These are phyloP conservation scores for Orchesella flavescens DNA, from an alignment of 2,888 invertebrate species.

Conservation along the genomic window DNA sequence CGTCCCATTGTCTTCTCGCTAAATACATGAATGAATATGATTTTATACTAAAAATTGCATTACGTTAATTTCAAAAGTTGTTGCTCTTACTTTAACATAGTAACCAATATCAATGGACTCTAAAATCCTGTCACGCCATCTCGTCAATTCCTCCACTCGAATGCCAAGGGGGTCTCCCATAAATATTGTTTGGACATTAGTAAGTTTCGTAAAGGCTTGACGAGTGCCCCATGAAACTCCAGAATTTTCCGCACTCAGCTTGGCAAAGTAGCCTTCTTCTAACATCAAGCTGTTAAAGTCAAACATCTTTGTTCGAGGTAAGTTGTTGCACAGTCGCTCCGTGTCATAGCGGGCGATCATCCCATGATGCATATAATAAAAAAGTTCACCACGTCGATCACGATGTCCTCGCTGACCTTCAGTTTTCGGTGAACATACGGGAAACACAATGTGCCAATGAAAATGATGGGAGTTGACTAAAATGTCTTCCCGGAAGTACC, in stretches of 20 bases:
- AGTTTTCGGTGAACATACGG: slow-evolving; percentile 73
- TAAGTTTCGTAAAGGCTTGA: slow-evolving; percentile 62
- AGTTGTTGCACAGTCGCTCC: slow-evolving; percentile 83
- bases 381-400: slow-evolving; percentile 86
- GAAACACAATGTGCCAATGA: slow-evolving; percentile 94
- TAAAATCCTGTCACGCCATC: slow-evolving; percentile 84
- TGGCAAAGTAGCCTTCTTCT: slow-evolving; percentile 87
- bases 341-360: slow-evolving; percentile 79
- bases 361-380: slow-evolving; percentile 87
- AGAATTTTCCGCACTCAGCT: slow-evolving; percentile 76
- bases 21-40: neutral
- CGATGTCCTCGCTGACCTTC: slow-evolving; percentile 80
- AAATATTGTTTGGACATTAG: slow-evolving; percentile 10
- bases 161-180: neutral
- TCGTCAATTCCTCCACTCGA: slow-evolving; percentile 80
- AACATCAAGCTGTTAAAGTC: slow-evolving; percentile 83
- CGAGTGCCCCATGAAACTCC: slow-evolving; percentile 67
- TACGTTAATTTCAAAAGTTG: neutral
- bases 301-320: slow-evolving; percentile 80
- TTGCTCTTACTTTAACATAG: slow-evolving; percentile 45
- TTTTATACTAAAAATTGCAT: neutral
- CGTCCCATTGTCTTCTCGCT: neutral
- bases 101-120: slow-evolving; percentile 84
- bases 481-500: slow-evolving; percentile 91
- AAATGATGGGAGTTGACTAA: slow-evolving; percentile 86